phyloP scores from a whole-genome alignment of 37 sponge, comb jelly and placozoan genomes.

The Diacarnus erythraeanus region DNA sequence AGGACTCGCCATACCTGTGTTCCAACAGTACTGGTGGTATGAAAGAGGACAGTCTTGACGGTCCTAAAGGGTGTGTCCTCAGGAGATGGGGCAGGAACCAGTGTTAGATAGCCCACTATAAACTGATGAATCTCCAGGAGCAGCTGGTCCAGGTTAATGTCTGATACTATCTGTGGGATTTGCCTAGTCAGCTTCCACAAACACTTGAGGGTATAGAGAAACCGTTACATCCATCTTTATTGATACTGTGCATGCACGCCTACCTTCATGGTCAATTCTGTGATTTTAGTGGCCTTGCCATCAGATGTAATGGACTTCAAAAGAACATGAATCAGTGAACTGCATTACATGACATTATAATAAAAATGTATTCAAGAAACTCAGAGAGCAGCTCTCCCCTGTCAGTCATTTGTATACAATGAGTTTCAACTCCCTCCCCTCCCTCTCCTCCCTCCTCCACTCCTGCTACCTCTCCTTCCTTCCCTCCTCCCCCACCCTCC shows the following conservation, averaged over 20 bases:
- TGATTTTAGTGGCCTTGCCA: conserved; percentile 50
- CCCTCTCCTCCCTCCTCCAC: not conserved
- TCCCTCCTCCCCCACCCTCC: not conserved
- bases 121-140: conserved; percentile 69
- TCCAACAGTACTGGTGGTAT: conserved; percentile 58
- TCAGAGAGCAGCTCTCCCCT: too few relatives aligned
- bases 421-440: not conserved
- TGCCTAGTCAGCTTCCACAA: conserved; percentile 73
- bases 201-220: conserved; percentile 50
- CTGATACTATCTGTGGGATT: conserved; percentile 30
- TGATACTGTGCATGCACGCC: not conserved
- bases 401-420: not conserved
- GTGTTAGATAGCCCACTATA: conserved; percentile 34
- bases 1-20: conserved; percentile 29
- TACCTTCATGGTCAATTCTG: conserved; percentile 79
- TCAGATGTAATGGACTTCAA: conserved; percentile 57
- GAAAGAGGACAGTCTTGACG: conserved; percentile 87
- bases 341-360: not conserved
- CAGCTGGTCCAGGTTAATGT: conserved; percentile 61
- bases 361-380: not conserved
- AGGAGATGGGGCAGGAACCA: conserved; percentile 18
- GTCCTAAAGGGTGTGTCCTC: conserved; percentile 82
- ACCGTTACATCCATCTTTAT: not conserved
- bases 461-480: too few relatives aligned
- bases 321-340: conserved; percentile 68